Percentiles rank a stretch among this genome's conserved stretches.
Conservation (phyloP, 1,140 invertebrate genomes). For the Hesperophylax magnus region DNA sequence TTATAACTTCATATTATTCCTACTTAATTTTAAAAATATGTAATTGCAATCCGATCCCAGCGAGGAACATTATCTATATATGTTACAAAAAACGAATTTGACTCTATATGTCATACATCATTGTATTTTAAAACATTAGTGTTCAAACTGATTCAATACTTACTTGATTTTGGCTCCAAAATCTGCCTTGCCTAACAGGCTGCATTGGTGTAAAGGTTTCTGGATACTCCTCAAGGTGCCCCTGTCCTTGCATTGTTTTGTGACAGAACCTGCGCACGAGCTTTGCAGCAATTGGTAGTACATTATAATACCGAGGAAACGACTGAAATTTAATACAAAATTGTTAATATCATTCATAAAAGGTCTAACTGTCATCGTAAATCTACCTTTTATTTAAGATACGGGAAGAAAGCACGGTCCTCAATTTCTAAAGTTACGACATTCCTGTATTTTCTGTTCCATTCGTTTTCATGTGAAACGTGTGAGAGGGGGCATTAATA, state of each 20-base stretch:
- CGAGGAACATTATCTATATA: too few relatives aligned
- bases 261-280: neutral
- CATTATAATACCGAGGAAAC: conserved; percentile 11
- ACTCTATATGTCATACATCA: too few relatives aligned
- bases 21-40: too few relatives aligned
- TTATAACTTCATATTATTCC: too few relatives aligned
- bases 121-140: too few relatives aligned
- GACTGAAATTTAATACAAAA: neutral
- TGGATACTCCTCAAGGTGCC: too few relatives aligned
- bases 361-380: neutral
- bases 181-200: neutral
- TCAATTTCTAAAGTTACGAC: neutral
- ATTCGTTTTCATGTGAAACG: too few relatives aligned
- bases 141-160: too few relatives aligned
- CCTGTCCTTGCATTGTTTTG: neutral
- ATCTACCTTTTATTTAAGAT: neutral
- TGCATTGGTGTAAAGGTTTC: conserved; percentile 21
- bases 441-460: too few relatives aligned
- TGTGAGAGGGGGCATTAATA: too few relatives aligned
- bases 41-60: too few relatives aligned
- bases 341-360: neutral
- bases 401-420: neutral
- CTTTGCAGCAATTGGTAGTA: conserved; percentile 4
- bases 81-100: too few relatives aligned
- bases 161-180: conserved; percentile 19